Percentiles rank a stretch among this genome's conserved stretches.
Conservation (phyloP, 2,888 invertebrate genomes). For the Stenchaetothrips biformis region DNA sequence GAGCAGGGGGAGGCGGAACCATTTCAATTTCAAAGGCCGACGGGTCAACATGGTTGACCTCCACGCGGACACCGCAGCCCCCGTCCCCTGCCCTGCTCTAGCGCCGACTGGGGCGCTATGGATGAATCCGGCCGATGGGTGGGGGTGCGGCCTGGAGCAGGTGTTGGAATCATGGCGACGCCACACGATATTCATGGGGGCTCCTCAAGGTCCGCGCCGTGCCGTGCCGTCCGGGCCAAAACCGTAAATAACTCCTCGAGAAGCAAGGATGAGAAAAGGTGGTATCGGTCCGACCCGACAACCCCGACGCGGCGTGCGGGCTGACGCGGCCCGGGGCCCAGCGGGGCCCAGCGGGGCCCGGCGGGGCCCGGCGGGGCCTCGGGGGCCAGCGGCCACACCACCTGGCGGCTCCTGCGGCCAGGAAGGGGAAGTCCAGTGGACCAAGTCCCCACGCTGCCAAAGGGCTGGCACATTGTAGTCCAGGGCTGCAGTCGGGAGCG, state of each 20-base stretch:
- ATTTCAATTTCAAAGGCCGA: neutral
- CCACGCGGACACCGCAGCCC: neutral
- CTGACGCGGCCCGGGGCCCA: neutral
- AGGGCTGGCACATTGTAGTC: no score
- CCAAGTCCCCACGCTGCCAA: no score
- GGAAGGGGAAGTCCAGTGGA: no score
- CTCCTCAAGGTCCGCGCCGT: neutral
- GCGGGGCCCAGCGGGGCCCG: neutral
- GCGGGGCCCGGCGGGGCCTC: neutral
- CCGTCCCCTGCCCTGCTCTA: neutral
- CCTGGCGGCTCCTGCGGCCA: neutral
- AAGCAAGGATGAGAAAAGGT: neutral
- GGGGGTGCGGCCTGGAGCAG: neutral
- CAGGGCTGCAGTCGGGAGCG: no score
- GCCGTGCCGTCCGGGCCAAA: neutral
- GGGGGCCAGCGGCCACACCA: neutral
- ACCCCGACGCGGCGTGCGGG: neutral
- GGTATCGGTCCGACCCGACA: neutral
- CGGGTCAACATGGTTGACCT: neutral
- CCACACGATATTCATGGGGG: slow-evolving; percentile 14
- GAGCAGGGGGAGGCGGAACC: neutral
- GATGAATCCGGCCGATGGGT: neutral
- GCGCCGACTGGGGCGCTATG: neutral
- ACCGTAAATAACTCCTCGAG: neutral
- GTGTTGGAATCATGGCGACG: slow-evolving; percentile 20